Conservation (phyloP, 2,797 vertebrate genomes). For the Tamandua tetradactyla region DNA sequence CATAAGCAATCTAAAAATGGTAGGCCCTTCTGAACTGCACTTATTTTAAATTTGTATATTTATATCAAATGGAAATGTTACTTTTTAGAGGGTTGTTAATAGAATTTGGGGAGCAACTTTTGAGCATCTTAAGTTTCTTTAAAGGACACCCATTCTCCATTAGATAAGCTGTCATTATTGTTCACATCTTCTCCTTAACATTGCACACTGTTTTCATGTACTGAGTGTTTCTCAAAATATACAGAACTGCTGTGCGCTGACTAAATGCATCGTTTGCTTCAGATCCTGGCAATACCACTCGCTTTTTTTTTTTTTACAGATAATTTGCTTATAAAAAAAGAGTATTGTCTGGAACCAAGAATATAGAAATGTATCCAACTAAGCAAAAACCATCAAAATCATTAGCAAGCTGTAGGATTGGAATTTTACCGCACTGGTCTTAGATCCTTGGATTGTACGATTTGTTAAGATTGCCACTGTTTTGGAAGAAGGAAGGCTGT, state of each 20-base stretch:
- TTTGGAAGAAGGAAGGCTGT: constrained; percentile 66
- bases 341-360: constrained; percentile 74
- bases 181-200: constrained; percentile 42
- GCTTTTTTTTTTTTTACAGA: constrained; percentile 4
- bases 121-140: constrained; percentile 75
- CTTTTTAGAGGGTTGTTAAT: constrained; percentile 76
- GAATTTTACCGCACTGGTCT: constrained; percentile 51
- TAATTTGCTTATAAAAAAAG: constrained; percentile 61
- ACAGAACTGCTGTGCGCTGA: constrained; percentile 64
- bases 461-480: constrained; percentile 55
- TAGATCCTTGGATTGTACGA: constrained; percentile 68
- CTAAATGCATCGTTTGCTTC: constrained; percentile 55
- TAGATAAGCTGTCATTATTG: constrained; percentile 27
- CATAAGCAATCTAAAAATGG: constrained; percentile 84
- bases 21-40: constrained; percentile 84
- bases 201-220: constrained; percentile 67
- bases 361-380: constrained; percentile 55
- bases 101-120: constrained; percentile 61
- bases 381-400: constrained; percentile 54
- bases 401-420: constrained; percentile 55
- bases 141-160: constrained; percentile 65
- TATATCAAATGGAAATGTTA: constrained; percentile 81
- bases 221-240: constrained; percentile 70
- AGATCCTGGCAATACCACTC: constrained; percentile 67
- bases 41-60: constrained; percentile 85